Evolutionary conservation across 2,888 invertebrate species (phyloP), one percentile per base, ranked within the genome.

Genomic region (Pollenia griseotomentosa): DNA sequence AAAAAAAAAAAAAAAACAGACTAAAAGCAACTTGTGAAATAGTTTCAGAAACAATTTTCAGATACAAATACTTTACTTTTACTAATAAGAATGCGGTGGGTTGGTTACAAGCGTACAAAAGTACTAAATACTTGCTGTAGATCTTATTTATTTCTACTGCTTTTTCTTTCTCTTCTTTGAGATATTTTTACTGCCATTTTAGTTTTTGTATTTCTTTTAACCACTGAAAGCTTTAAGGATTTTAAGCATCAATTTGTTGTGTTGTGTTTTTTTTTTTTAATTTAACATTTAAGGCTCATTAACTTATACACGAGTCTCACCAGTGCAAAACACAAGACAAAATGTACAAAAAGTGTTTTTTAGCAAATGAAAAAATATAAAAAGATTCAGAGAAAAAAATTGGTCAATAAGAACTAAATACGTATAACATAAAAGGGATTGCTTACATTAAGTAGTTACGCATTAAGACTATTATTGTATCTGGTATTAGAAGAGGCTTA

Each of bases 401-500:
- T 66, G 78, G 57, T 57, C 78, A 82, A 74, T 78, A 78, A 40
- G 16, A 74, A 68, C 66, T 71, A 73, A 85, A 74, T 79, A 61
- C 66, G 44, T 44, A 42, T 57, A 75, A 55, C 77, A 61, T 59
- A 78, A 83, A 78, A 66, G 59, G 78, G 65, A 71, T 83, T 73
- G 71, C 78, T 78, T 66, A 57, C 70, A 66, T 57, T 71, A 78
- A 78, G 71, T 65, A 75, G 74, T 82, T 75, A 75, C 82, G 82
- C 75, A 82, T 82, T 82, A 82, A 75, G 82, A 61, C 75, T 68
- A 75, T 75, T 82, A 82, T 74, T 74, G 19, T 48, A 46, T 48
- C 33, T 59, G 82, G 68, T 75, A 82, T 75, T 75, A 75, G 75
- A 65, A 82, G 82, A 74, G 82, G 82, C 82, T 82, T 82, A 75